A percentile compares a stretch with the other conserved stretches of the same genome.
Conservation (phyloP, 2,113 vertebrate genomes). For the Mus spicilegus region DNA sequence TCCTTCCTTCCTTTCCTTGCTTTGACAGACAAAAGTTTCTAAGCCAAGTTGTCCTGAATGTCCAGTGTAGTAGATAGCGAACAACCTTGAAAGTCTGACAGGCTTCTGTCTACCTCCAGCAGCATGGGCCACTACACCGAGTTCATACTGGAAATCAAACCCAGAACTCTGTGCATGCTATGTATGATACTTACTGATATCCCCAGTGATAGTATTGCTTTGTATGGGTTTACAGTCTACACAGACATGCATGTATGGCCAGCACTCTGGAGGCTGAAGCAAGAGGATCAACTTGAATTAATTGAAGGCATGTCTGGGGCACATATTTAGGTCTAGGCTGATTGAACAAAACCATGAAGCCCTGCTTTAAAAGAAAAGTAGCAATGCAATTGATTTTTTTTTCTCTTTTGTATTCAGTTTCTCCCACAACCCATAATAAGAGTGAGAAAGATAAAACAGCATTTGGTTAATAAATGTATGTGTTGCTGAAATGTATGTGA, state of each 20-base stretch:
- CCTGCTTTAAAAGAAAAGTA: neutral
- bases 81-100: neutral
- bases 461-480: neutral
- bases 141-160: too few species aligned
- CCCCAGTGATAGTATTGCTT: slow-evolving; percentile 50
- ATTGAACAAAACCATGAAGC: neutral
- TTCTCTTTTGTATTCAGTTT: slow-evolving; percentile 53
- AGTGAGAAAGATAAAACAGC: neutral
- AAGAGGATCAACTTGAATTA: neutral
- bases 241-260: neutral
- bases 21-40: neutral
- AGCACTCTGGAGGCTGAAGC: neutral
- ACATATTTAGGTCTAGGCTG: neutral
- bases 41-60: neutral
- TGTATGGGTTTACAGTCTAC: slow-evolving; percentile 69
- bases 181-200: too few species aligned
- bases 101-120: neutral
- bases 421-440: slow-evolving; percentile 20
- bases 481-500: neutral
- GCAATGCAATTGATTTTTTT: neutral
- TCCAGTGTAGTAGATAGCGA: too few species aligned
- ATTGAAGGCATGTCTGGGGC: neutral
- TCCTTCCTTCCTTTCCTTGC: neutral
- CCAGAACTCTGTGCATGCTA: too few species aligned
- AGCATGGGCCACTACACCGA: neutral